Base-by-base conservation (phyloP, 2,797 vertebrate species). In the Enteromius argenteus region DNA sequence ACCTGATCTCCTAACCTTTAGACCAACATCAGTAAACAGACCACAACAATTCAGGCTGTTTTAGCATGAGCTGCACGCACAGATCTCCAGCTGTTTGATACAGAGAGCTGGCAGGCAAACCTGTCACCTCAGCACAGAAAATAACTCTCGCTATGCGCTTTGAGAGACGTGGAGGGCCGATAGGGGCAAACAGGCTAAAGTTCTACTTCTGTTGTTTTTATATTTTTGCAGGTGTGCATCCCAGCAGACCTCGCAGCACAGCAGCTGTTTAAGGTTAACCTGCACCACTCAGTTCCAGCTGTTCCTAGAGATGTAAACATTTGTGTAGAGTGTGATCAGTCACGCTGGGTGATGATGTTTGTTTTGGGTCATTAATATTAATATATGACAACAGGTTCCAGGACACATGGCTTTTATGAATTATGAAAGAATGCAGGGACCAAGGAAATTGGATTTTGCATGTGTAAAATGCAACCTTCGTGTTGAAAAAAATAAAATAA, bases 381-480 rank as follows among this genome's bases (percentile, higher is more conserved):
- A 87, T 73, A 74, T 44, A 78, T 27, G 56, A 42, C 75, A 72
- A 75, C 67, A 46, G 49, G 32, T 66, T 86, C 62, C 78, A 72
- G 42, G 51, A 78, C 67, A 79, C 73, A 72, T 72, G 32, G 68
- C 86, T 86, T 84, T 60, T 53, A 80, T 77, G 72, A 86, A 87
- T 89, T 78, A 85, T 89, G 49, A 81, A 89, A n/a, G 30, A 71
- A 86, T 4, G 0, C n/a, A 44, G 44, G 83, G 83, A 82, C 39
- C 0, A n/a, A 32, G 77, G 51, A 46, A 73, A 71, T 32, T 39
- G 62, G 42, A 75, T 51, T 35, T 30, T 77, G 51, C 39, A n/a
- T 81, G 89, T 93, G 91, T 93, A 90, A 93, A 93, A 94, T 89
- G 83, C 90, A 89, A 66, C 84, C 73, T 84, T 79, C 81, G 79